Evolutionary conservation across 2,888 invertebrate genomes (phyloP).

Genomic region (Andrena haemorrhoa): DNA sequence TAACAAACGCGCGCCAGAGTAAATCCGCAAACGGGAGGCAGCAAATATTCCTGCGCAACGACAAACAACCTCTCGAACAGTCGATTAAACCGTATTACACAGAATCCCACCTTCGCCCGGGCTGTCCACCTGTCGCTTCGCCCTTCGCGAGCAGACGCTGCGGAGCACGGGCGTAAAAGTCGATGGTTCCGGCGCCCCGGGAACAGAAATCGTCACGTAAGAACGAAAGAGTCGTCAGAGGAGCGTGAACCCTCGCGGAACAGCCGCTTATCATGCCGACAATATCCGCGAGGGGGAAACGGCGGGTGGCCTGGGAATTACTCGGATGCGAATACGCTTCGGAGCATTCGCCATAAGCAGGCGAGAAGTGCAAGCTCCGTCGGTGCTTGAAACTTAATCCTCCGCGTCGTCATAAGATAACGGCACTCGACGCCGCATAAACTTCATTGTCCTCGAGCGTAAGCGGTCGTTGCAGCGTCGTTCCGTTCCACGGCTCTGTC

Average conservation of each 20-base stretch:
- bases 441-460: constrained; percentile 74
- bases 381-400: constrained; percentile 77
- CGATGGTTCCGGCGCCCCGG: background rate
- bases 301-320: constrained; percentile 23
- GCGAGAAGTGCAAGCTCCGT: constrained; percentile 67
- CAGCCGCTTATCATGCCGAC: constrained; percentile 45
- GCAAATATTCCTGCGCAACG: too few species aligned
- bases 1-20: too few species aligned
- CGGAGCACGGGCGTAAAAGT: background rate
- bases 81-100: too few species aligned
- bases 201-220: constrained; percentile 3
- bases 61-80: too few species aligned
- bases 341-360: constrained; percentile 61
- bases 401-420: constrained; percentile 76
- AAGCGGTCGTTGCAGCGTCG: constrained; percentile 60
- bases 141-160: too few species aligned
- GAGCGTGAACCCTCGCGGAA: background rate
- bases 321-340: constrained; percentile 49
- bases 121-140: too few species aligned
- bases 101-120: too few species aligned
- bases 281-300: constrained; percentile 38
- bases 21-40: too few species aligned
- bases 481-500: constrained; percentile 48
- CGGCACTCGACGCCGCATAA: constrained; percentile 73
- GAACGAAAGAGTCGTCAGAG: constrained; percentile 7